These are phyloP conservation scores for Heteractis magnifica DNA, from an alignment of 92 coral and sea anemone species.

Conservation along the genomic window DNA sequence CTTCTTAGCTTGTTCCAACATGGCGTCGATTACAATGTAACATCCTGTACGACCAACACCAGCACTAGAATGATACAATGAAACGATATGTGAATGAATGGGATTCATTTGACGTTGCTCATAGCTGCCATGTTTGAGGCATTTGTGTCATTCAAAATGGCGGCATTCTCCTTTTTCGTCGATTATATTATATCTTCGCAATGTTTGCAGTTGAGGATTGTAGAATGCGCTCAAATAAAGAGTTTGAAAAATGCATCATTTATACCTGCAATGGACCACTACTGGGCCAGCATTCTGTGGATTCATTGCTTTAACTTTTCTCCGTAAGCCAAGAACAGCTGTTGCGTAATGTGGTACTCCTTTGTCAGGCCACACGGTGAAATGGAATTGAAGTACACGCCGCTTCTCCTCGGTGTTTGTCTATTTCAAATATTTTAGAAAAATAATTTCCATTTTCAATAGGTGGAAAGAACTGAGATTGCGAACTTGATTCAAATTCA, in stretches of 20 bases:
- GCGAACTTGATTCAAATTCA: neutral
- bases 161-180: neutral
- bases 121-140: neutral
- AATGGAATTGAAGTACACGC: constrained; percentile 41
- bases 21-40: constrained; percentile 70
- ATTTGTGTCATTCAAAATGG: neutral
- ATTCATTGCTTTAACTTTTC: constrained; percentile 25
- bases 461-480: neutral
- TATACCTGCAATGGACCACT: constrained; percentile 39
- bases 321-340: constrained; percentile 27
- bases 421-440: constrained; percentile 8
- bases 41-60: constrained; percentile 80
- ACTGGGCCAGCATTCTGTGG: constrained; percentile 20
- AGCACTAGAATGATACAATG: constrained; percentile 32
- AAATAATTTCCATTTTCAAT: neutral
- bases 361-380: constrained; percentile 48
- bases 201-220: neutral
- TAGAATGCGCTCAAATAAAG: neutral
- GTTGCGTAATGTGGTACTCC: constrained; percentile 47
- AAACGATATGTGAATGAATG: neutral
- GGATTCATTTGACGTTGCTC: neutral
- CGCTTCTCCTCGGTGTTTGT: constrained; percentile 30
- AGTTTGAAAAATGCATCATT: neutral
- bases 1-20: constrained; percentile 54
- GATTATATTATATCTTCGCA: neutral